Conservation (phyloP, 2,113 vertebrate genomes). For the Pterocles orientalis region DNA sequence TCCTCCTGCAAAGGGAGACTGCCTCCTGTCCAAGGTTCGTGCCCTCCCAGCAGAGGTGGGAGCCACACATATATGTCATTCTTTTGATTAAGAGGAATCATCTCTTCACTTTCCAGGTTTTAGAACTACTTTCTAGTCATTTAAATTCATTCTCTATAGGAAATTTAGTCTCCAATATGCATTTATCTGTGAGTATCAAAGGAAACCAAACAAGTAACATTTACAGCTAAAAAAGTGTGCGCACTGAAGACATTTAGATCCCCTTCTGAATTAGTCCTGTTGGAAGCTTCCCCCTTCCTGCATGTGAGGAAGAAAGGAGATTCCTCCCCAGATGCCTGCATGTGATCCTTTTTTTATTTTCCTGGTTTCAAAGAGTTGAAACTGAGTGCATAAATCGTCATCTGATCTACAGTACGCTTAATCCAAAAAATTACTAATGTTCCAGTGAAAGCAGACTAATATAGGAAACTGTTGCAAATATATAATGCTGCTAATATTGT, state of each 20-base stretch:
- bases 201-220: background rate
- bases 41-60: background rate
- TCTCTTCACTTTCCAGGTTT: background rate
- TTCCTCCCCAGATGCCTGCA: background rate
- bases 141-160: background rate
- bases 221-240: background rate
- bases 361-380: background rate
- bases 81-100: background rate
- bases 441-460: background rate
- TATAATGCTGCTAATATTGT: background rate
- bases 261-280: background rate
- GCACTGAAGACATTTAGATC: background rate
- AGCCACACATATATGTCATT: accelerated
- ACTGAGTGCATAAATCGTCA: background rate
- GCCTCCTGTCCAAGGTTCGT: background rate
- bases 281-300: background rate
- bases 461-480: background rate
- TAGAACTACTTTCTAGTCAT: background rate
- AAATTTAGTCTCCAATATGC: background rate
- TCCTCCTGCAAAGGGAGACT: background rate
- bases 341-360: background rate
- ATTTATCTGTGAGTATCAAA: background rate
- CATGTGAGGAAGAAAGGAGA: background rate
- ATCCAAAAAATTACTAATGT: background rate
- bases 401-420: background rate